Conservation (phyloP, 1,140 invertebrate species). For the Babylonia areolata region DNA sequence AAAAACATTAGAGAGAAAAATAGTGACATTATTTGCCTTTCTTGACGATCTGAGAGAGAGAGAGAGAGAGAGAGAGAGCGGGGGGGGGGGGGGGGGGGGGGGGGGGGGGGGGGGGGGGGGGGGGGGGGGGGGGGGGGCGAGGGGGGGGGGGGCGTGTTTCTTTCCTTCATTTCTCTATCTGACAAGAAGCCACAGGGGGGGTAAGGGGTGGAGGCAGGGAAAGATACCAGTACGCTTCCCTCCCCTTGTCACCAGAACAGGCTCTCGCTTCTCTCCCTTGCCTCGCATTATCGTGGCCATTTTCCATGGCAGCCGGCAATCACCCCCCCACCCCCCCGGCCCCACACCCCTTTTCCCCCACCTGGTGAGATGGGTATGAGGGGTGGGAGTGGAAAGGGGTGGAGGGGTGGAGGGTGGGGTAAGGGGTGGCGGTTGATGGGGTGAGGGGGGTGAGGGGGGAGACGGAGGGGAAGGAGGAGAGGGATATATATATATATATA, state of each 20-base stretch:
- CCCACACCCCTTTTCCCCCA: background rate
- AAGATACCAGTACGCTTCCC: background rate
- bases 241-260: slow-evolving; percentile 6
- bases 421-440: background rate
- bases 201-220: no score
- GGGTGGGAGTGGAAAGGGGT: background rate
- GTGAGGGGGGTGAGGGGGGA: background rate
- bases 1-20: no score
- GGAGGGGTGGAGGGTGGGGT: background rate
- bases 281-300: background rate
- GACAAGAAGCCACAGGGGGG: no score
- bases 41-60: no score
- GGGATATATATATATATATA: no score
- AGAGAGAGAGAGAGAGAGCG: background rate
- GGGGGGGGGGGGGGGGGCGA: background rate
- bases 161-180: no score
- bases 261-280: background rate
- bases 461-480: background rate
- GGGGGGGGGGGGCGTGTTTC: background rate
- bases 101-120: background rate
- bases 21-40: no score
- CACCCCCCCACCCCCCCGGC: background rate
- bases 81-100: background rate
- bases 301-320: background rate
- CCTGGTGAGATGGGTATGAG: background rate